A percentile compares a stretch with the other conserved stretches of the same genome.
These are phyloP conservation scores for Rhynchonycteris naso DNA, from an alignment of 2,797 vertebrate genomes.

Conservation along the genomic window DNA sequence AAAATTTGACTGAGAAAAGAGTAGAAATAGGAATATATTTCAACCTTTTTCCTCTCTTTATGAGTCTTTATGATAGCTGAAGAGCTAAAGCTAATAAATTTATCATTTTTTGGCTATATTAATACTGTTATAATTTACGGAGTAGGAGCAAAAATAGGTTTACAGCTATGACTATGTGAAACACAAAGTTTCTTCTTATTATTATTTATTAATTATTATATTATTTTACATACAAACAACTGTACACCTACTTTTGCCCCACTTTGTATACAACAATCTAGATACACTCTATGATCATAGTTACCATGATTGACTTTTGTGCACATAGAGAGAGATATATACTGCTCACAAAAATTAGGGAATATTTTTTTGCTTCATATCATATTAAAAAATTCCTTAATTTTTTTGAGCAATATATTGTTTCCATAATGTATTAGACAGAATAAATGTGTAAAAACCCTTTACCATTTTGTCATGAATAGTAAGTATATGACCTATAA, in stretches of 20 bases:
- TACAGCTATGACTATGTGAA: not conserved
- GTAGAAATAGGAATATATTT: not conserved
- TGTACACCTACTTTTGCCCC: not conserved
- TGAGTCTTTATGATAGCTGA: not conserved
- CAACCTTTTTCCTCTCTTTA: not conserved
- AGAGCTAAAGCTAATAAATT: not conserved
- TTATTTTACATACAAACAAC: not conserved
- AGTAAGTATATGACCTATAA: conserved; percentile 50
- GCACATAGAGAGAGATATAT: not conserved
- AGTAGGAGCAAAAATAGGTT: not conserved
- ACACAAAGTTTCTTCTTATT: not conserved
- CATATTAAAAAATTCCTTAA: too few species aligned
- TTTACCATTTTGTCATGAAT: conserved; percentile 33
- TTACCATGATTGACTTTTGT: conserved; percentile 15
- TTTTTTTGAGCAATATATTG: not conserved
- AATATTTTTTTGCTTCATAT: too few species aligned
- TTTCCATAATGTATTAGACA: not conserved
- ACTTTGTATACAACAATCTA: not conserved
- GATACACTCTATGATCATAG: not conserved
- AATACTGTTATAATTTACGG: not conserved
- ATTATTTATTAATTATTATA: not conserved
- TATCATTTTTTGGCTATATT: not conserved
- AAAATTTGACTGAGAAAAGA: not conserved
- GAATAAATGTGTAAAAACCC: not conserved
- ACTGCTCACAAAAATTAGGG: too few species aligned